phyloP scores from a whole-genome alignment of 2,113 vertebrate species.

The Vireo altiloquus region DNA sequence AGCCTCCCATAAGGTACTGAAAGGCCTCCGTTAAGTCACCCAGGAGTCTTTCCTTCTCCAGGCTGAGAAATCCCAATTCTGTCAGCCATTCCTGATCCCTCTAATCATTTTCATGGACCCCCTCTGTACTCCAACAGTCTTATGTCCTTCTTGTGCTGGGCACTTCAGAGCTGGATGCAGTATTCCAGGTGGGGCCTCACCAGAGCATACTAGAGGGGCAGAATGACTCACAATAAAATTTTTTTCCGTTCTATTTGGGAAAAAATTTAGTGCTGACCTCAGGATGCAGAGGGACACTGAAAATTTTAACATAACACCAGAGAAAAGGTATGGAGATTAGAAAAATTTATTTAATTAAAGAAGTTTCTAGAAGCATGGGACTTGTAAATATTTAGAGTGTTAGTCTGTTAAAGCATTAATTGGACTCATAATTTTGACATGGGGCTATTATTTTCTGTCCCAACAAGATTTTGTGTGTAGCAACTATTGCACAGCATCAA shows the following conservation, averaged over 20 bases:
- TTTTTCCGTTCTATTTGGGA: not conserved
- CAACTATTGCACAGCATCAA: not conserved
- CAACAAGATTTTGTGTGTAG: not conserved
- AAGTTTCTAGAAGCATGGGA: not conserved
- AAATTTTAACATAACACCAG: not conserved
- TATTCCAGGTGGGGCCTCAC: not conserved
- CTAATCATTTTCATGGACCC: not conserved
- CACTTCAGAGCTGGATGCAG: not conserved
- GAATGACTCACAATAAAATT: not conserved
- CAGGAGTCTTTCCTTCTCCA: rapidly evolving
- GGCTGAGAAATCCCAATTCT: not conserved
- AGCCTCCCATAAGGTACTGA: not conserved
- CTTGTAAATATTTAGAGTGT: not conserved
- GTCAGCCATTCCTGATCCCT: not conserved
- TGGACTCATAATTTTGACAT: not conserved
- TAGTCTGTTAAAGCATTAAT: not conserved
- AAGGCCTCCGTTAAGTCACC: not conserved
- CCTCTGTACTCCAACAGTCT: not conserved
- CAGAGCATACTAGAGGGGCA: not conserved
- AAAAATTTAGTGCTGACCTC: not conserved
- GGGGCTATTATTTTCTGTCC: not conserved
- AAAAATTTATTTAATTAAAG: not conserved
- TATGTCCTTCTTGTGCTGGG: not conserved
- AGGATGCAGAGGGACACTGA: not conserved
- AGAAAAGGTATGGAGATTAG: not conserved